phyloP scores from a whole-genome alignment of 1,140 invertebrate genomes.

The Adelges cooleyi region DNA sequence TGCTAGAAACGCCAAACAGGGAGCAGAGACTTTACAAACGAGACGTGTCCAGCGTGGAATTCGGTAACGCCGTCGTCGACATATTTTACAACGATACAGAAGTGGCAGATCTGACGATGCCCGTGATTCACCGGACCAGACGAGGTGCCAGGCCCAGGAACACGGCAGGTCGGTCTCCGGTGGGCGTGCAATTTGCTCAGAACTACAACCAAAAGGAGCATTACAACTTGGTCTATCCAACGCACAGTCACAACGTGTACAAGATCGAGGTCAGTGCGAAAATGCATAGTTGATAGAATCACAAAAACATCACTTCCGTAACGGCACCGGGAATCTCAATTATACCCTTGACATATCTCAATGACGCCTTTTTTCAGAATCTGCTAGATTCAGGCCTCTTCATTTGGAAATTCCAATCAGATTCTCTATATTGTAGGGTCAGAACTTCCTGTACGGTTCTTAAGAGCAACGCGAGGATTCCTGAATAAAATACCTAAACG shows the following conservation, averaged over 20 bases:
- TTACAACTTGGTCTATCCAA: constrained; percentile 72
- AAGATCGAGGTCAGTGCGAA: constrained; percentile 42
- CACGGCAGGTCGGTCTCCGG: constrained; percentile 57
- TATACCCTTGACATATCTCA: no score
- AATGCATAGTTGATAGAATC: no score
- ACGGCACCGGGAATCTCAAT: no score
- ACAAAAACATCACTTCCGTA: no score
- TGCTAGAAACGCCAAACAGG: constrained; percentile 38
- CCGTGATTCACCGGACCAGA: constrained; percentile 8
- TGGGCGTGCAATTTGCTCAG: constrained; percentile 61
- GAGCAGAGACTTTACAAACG: constrained; percentile 35
- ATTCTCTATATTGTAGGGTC: no score
- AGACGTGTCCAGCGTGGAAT: constrained; percentile 29
- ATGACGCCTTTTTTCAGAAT: no score
- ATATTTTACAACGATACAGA: background rate
- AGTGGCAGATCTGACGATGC: background rate
- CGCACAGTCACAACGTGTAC: constrained; percentile 90
- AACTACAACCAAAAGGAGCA: constrained; percentile 71
- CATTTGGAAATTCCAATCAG: no score
- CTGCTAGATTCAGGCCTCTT: no score
- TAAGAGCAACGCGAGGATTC: no score
- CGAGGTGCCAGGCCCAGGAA: constrained; percentile 23
- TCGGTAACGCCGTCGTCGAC: background rate
- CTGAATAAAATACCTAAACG: no score
- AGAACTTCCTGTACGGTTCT: no score